Percentiles rank a stretch among this genome's conserved stretches.
These are phyloP conservation scores for Sebastes itinus DNA, from an alignment of 2,797 vertebrate genomes.

Conservation along the genomic window DNA sequence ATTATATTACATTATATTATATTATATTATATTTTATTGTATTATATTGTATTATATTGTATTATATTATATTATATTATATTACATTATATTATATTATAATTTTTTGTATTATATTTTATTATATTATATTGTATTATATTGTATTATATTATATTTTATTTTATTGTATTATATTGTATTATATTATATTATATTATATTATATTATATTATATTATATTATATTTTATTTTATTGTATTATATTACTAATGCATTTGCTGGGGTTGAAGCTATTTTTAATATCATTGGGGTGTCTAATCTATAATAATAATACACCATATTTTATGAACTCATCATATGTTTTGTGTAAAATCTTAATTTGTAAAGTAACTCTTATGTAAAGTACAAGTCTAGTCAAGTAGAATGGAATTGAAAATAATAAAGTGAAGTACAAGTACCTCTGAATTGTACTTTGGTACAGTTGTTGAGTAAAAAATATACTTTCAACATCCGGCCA, in stretches of 20 bases:
- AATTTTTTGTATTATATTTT: accelerated
- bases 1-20: accelerated
- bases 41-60: accelerated
- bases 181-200: no score
- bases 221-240: no score
- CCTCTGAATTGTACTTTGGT: not conserved
- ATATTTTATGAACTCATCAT: no score
- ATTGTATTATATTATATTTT: accelerated
- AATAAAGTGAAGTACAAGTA: not conserved
- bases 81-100: no score
- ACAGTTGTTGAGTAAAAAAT: not conserved
- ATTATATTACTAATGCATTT: not conserved
- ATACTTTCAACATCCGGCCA: not conserved
- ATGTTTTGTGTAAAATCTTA: not conserved
- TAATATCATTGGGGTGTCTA: not conserved
- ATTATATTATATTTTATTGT: accelerated
- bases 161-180: accelerated
- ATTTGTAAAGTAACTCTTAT: not conserved
- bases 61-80: no score
- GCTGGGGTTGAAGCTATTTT: not conserved
- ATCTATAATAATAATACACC: not conserved
- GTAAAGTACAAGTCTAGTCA: not conserved
- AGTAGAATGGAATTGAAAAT: not conserved
- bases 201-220: no score
- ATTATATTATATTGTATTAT: accelerated